phyloP scores from a whole-genome alignment of 2,888 invertebrate genomes.

The Tryphoninae sp. region DNA sequence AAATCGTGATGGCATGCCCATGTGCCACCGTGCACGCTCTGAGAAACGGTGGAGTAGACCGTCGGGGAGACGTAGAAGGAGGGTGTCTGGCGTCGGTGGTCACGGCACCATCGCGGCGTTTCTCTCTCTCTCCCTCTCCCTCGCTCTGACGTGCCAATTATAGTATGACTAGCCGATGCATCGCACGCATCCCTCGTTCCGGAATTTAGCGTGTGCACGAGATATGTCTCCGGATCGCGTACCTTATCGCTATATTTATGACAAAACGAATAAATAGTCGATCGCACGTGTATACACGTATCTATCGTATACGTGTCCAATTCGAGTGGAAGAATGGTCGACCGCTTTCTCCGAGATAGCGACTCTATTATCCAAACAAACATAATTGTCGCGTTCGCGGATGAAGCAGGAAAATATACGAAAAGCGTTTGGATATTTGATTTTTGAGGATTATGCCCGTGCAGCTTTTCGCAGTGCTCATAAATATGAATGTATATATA shows the following conservation, averaged over 20 bases:
- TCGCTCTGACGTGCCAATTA: constrained; percentile 71
- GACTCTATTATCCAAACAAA: too few relatives aligned
- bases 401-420: not conserved
- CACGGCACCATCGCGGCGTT: constrained; percentile 48
- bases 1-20: constrained; percentile 76
- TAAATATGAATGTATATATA: constrained; percentile 54
- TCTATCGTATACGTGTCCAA: too few relatives aligned
- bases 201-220: constrained; percentile 38
- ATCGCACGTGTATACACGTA: too few relatives aligned
- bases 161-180: constrained; percentile 65
- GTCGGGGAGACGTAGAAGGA: constrained; percentile 1
- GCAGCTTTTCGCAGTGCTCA: constrained; percentile 20
- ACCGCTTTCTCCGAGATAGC: too few relatives aligned
- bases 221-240: constrained; percentile 18
- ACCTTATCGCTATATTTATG: too few relatives aligned
- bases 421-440: constrained; percentile 41
- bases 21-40: constrained; percentile 61
- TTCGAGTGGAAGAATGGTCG: too few relatives aligned
- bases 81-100: constrained; percentile 1
- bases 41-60: not conserved
- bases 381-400: not conserved
- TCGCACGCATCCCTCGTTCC: constrained; percentile 44
- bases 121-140: not conserved
- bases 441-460: constrained; percentile 30
- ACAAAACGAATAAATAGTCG: too few relatives aligned